A percentile compares a stretch with the other conserved stretches of the same genome.
phyloP scores from a whole-genome alignment of 2,888 invertebrate genomes.

The Ypsolopha scabrella region DNA sequence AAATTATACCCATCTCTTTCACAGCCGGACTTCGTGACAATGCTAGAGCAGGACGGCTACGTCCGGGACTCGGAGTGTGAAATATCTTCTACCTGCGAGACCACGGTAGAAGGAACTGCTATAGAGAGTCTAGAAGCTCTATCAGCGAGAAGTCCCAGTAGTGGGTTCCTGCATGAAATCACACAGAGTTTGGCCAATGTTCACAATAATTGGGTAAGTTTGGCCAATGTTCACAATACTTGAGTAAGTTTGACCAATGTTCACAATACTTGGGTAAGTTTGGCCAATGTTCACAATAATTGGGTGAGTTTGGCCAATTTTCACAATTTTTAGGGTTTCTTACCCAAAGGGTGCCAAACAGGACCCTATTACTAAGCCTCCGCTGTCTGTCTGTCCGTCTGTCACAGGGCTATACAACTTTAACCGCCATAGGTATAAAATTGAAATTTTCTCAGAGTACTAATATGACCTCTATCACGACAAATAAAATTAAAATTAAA shows the following conservation, averaged over 20 bases:
- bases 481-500: too few species aligned
- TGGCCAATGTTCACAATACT: constrained; percentile 16
- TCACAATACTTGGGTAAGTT: constrained; percentile 43
- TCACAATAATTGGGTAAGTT: constrained; percentile 45
- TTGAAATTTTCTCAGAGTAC: too few species aligned
- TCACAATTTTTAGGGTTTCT: too few species aligned
- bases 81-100: constrained; percentile 49
- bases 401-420: too few species aligned
- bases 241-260: constrained; percentile 36
- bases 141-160: constrained; percentile 55
- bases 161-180: constrained; percentile 63
- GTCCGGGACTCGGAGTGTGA: constrained; percentile 54
- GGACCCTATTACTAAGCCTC: too few species aligned
- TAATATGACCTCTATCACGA: too few species aligned
- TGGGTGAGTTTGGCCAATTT: constrained; percentile 36
- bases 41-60: constrained; percentile 55
- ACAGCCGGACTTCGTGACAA: constrained; percentile 55
- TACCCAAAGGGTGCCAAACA: too few species aligned
- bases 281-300: constrained; percentile 16
- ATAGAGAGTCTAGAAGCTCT: constrained; percentile 66
- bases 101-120: constrained; percentile 36
- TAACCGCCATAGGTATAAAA: too few species aligned
- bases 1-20: neutral
- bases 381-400: too few species aligned
- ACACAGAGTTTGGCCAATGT: constrained; percentile 56